Base-by-base conservation (phyloP, 2,113 vertebrate species). In the Rhinichthys klamathensis region DNA sequence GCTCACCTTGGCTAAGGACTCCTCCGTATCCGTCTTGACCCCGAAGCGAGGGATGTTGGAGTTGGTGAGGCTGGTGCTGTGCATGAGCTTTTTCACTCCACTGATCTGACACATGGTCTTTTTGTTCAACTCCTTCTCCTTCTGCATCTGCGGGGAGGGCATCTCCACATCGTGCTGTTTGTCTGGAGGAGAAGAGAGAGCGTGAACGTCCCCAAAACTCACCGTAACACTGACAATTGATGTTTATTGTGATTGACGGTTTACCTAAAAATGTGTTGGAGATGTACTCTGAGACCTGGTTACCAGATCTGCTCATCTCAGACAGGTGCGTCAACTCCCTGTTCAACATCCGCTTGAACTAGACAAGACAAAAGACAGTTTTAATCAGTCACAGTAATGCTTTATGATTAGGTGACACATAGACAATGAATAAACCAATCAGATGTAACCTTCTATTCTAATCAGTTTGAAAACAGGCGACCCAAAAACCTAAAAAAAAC, bases 141-240 rank as follows among this genome's bases (percentile, higher is more conserved):
- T 96, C 90, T 96, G 95, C n/a, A 94, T 93, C 0, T 87, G 85
- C 1, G 91, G 95, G 84, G 95, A 94, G 70, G 96, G 96, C 90
- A 97, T 96, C 93, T 97, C 96, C 91, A 97, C 95, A 88, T 97
- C 96, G 92, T 97, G 95, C 82, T 97, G 96, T 83, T 96, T 97
- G 89, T 97, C 96, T 97, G 76, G 6, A 88, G 84, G 78, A 12
- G 27, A 6, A 16, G 49, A 25, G 25, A 70, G 13, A 18, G 15
- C 16, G 41, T 13, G 15, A 72, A 18, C 8, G 13, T 18, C 6
- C 3, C 2, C 32, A 4, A 12, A 70, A 10, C 35, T 41, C 67
- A 70, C 3, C 0, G 1, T 12, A 41, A 70, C 32, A 23, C 67
- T 12, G 18, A 41, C 23, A 8, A n/a, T 35, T 35, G 1, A 2